These are phyloP conservation scores for Epinephelus fuscoguttatus DNA, from an alignment of 2,113 vertebrate genomes.

Conservation along the genomic window DNA sequence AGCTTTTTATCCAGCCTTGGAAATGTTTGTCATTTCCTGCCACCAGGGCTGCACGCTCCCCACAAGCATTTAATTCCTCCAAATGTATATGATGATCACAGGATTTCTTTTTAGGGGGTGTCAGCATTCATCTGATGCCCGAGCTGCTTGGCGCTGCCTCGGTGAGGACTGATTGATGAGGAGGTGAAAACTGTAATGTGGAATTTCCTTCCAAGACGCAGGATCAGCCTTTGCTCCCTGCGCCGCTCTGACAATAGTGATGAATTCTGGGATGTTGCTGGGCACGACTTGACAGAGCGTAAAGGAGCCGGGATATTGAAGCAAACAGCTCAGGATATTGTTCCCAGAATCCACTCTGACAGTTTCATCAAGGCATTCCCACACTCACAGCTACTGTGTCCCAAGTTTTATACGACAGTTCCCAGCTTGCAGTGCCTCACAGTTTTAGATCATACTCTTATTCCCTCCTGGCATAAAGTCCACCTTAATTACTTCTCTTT, in stretches of 20 bases:
- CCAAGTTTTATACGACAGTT: neutral
- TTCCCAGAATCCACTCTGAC: neutral
- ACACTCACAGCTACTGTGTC: neutral
- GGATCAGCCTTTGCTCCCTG: slow-evolving; percentile 32
- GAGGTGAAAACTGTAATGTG: slow-evolving; percentile 12
- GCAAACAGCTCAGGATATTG: slow-evolving; percentile 6
- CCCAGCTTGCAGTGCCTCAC: neutral
- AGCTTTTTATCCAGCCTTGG: slow-evolving; percentile 5
- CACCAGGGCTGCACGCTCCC: neutral
- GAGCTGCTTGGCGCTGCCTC: neutral
- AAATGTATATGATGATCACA: slow-evolving; percentile 26
- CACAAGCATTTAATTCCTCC: slow-evolving; percentile 3
- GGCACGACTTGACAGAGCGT: slow-evolving; percentile 19
- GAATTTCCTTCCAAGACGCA: slow-evolving; percentile 22
- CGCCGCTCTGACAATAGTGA: slow-evolving; percentile 49
- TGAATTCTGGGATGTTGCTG: slow-evolving; percentile 37
- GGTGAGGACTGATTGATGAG: slow-evolving; percentile 49
- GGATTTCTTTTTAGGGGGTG: neutral
- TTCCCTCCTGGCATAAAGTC: neutral
- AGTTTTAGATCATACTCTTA: neutral
- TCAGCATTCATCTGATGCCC: slow-evolving; percentile 30
- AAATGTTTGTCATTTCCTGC: slow-evolving; percentile 35
- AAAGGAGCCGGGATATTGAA: slow-evolving; percentile 4
- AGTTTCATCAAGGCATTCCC: neutral
- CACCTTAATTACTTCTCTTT: slow-evolving; percentile 9